Base-by-base conservation (phyloP, 2,113 vertebrate genomes). In the Daubentonia madagascariensis region DNA sequence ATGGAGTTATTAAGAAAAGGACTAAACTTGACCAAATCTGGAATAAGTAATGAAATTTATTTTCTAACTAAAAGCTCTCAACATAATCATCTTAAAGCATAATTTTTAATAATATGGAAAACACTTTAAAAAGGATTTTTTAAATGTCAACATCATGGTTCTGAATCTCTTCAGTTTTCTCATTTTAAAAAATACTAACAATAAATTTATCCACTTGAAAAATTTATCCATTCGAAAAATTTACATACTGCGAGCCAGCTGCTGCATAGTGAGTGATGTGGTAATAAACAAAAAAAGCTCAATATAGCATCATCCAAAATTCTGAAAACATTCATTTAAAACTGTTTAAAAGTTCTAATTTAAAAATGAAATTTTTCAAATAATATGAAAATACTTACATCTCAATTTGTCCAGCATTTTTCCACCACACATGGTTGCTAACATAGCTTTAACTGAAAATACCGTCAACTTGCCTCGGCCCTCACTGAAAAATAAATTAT, bases 381-480 rank as follows among this genome's bases (percentile, higher is more conserved):
- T 35, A 90, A 35, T 0, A 59, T 3, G 3, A 23, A 54, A 78
- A 92, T 98, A 99, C 99, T 99, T 97, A 99, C 99, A 99, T 97
- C 99, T 98, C 8, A 99, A 98, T 97, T 99, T 99, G 99, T 99
- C 99, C 98, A 99, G 99, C 81, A 99, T 99, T 96, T 99, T 99
- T 7, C 99, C 99, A 30, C 99, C 99, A 91, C 99, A 99, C 99
- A 99, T 99, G 22, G 99, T 99, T 37, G 99, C 99, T 97, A 99
- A 98, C 99, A 99, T 99, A n/a, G 99, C 98, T 98, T 99, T 99
- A 99, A 99, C 99, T 1, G 99, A 99, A 98, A 99, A 99, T n/a
- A 99, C 99, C 0, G 99, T 99, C 98, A 99, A 98, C 98, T 99
- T 99, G 94, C 99, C 99, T 1, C 99, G 99, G 97, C 99, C 99